Evolutionary conservation across 2,113 vertebrate species (phyloP).

Genomic region (Phyllopteryx taeniolatus): DNA sequence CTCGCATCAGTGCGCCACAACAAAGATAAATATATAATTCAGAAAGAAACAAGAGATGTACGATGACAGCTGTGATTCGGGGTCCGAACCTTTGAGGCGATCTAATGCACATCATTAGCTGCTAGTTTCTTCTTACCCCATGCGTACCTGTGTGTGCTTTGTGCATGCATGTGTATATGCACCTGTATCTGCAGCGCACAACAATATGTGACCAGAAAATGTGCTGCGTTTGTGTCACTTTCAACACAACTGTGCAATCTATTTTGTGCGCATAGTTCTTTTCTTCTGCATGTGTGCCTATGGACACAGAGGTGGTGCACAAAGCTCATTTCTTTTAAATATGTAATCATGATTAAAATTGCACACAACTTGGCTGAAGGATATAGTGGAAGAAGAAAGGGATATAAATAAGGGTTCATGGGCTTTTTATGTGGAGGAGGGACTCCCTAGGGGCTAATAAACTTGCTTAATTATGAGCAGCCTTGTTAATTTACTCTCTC

Average conservation of each 20-base stretch:
- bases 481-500: conserved; percentile 60
- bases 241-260: neutral
- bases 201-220: conserved; percentile 16
- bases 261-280: no score
- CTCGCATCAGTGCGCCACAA: conserved; percentile 36
- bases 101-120: conserved; percentile 47
- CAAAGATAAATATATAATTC: conserved; percentile 57
- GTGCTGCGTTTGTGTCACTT: conserved; percentile 22
- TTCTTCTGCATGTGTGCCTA: neutral
- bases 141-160: conserved; percentile 1
- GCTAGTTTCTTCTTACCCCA: neutral
- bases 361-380: conserved; percentile 23
- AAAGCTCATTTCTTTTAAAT: conserved; percentile 21
- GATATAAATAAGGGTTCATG: conserved; percentile 53
- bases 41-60: conserved; percentile 30
- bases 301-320: neutral
- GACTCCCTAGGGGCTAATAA: conserved; percentile 59
- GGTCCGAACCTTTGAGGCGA: conserved; percentile 34
- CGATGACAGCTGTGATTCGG: conserved; percentile 38
- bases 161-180: neutral
- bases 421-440: conserved; percentile 45
- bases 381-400: conserved; percentile 26
- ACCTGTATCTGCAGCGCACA: neutral
- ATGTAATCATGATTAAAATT: conserved; percentile 38
- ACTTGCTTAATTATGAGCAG: conserved; percentile 63